A percentile compares a stretch with the other conserved stretches of the same genome.
phyloP scores from a whole-genome alignment of 2,888 invertebrate species.

The Embidobia sp. region DNA sequence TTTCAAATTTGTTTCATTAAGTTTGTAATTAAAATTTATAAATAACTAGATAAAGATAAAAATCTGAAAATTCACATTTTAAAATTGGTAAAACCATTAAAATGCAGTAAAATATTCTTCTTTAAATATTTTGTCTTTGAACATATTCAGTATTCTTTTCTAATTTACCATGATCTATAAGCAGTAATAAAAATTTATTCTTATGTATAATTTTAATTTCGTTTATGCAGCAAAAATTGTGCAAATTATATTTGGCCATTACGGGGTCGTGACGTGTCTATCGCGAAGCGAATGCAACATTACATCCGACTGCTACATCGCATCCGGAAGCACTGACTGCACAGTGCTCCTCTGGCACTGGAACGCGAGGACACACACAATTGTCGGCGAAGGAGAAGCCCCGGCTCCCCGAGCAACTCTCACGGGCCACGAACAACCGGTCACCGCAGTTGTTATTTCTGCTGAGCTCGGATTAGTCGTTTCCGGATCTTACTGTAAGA shows the following conservation, averaged over 20 bases:
- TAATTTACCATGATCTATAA: too few species aligned
- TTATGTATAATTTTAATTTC: conserved; percentile 3
- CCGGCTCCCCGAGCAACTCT: conserved; percentile 98
- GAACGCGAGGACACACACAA: conserved; percentile 97
- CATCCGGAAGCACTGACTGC: conserved; percentile 98
- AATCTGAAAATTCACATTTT: too few species aligned
- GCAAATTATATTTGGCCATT: conserved; percentile 99
- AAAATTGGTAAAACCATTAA: too few species aligned
- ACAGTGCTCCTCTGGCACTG: conserved; percentile 99
- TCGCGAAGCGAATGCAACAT: conserved; percentile 99
- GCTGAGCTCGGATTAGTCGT: conserved; percentile 99
- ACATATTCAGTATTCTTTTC: too few species aligned
- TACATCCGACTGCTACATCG: conserved; percentile 99
- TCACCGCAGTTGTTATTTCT: conserved; percentile 97
- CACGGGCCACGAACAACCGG: conserved; percentile 98
- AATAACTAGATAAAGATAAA: too few species aligned
- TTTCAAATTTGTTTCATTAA: too few species aligned
- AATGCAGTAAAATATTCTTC: too few species aligned
- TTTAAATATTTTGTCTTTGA: too few species aligned
- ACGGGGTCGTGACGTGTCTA: conserved; percentile 98
- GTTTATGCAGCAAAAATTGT: conserved; percentile 92
- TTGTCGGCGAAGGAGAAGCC: conserved; percentile 97
- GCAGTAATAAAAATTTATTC: too few species aligned
- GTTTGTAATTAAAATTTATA: too few species aligned
- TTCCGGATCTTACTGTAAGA: conserved; percentile 90